Percentiles rank a stretch among this genome's conserved stretches.
These are phyloP conservation scores for Eutolmus rufibarbis DNA, from an alignment of 2,888 invertebrate genomes.

Conservation along the genomic window DNA sequence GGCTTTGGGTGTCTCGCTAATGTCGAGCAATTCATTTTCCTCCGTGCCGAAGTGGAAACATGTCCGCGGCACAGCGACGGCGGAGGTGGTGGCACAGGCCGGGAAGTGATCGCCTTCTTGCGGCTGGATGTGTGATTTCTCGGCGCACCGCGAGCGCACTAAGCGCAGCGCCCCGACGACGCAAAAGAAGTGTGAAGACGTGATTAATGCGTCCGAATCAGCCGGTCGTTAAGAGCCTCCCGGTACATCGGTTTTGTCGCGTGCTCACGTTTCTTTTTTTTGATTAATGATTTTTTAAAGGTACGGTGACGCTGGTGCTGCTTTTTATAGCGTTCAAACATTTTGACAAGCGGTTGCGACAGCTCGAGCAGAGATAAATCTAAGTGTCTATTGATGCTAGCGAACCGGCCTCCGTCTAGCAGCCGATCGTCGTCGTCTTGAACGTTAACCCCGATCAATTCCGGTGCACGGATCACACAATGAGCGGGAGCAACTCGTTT, in stretches of 20 bases:
- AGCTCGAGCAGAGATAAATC: neutral
- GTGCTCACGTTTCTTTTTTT: conserved; percentile 7
- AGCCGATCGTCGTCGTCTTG: neutral
- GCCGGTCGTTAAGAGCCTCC: conserved; percentile 8
- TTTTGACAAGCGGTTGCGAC: conserved; percentile 20
- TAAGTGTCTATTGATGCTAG: neutral
- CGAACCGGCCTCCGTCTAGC: neutral
- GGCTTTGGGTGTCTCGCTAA: conserved; percentile 11
- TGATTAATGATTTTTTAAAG: conserved; percentile 36
- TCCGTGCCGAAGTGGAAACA: conserved; percentile 11
- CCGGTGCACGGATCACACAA: neutral
- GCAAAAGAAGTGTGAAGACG: conserved; percentile 2
- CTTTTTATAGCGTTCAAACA: conserved; percentile 16
- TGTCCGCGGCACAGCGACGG: neutral
- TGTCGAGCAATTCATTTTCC: conserved; percentile 31
- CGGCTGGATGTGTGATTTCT: neutral
- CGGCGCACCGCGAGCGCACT: neutral
- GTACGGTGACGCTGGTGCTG: conserved; percentile 9
- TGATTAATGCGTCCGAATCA: conserved; percentile 33
- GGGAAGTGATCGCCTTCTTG: neutral
- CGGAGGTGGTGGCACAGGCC: conserved; percentile 7
- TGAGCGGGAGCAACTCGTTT: conserved; percentile 16
- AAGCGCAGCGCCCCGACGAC: neutral
- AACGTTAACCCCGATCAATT: conserved; percentile 14
- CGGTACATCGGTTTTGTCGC: conserved; percentile 13